phyloP scores from a whole-genome alignment of 2,113 vertebrate genomes.

The Benitochromis conjunctus region DNA sequence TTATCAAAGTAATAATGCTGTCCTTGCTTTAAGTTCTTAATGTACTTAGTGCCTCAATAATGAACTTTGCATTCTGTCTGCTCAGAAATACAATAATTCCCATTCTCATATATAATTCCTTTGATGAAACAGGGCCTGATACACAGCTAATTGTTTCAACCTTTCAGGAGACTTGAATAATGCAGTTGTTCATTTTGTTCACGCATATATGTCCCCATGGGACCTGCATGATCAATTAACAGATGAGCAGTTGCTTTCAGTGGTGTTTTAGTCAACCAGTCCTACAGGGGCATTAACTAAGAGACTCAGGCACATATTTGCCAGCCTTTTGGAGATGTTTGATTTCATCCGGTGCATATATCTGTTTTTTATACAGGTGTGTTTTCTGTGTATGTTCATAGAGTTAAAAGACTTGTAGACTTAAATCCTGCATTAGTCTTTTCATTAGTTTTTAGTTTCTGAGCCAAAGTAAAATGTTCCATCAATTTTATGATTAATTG shows the following conservation, averaged over 20 bases:
- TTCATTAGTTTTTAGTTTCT: not conserved
- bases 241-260: constrained; percentile 55
- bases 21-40: not conserved
- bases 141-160: constrained; percentile 51
- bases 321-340: constrained; percentile 17
- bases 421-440: not conserved
- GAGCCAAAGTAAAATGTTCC: not conserved
- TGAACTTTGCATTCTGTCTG: not conserved
- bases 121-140: constrained; percentile 27
- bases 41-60: not conserved
- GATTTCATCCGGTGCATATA: not conserved
- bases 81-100: not conserved
- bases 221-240: constrained; percentile 60
- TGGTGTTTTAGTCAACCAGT: constrained; percentile 25
- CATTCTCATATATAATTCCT: constrained; percentile 23
- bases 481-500: not conserved
- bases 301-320: constrained; percentile 38
- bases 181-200: constrained; percentile 65
- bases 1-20: not conserved
- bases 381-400: not conserved
- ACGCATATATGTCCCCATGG: constrained; percentile 53
- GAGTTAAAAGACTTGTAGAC: not conserved
- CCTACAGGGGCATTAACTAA: constrained; percentile 28
- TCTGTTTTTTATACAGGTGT: not conserved
- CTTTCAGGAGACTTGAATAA: constrained; percentile 58